Base-by-base conservation (phyloP, 2,113 vertebrate species). In the Seriola aureovittata region DNA sequence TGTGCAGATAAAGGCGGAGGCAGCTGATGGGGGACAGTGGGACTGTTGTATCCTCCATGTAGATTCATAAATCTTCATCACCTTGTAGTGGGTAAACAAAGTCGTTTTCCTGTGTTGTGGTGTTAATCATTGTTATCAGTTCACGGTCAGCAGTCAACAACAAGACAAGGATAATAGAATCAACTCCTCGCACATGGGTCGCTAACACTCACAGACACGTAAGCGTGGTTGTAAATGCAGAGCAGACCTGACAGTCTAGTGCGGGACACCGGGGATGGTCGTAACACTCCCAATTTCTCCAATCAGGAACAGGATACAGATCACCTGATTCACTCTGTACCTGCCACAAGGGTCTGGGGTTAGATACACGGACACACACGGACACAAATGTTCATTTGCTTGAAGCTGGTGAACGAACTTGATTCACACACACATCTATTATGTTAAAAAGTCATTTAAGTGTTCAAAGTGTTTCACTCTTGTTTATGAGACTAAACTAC, bases 21-120 rank as follows among this genome's bases (percentile, higher is more conserved):
- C 13, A 17, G 69, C 72, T 48, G 55, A 71, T 50, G 2, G 32
- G 5, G 72, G 73, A 82, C 71, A 75, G 40, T 66, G 71, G 66
- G 48, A 52, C 58, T 58, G 46, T 82, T 58, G 52, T 82, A 12
- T 75, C 67, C 8, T 72, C 57, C 2, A 5, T 59, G 78, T 38
- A n/a, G 8, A 82, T 84, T 66, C 64, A 76, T 86, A 83, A 86
- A 72, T 76, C 80, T 68, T 77, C 57, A 8, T 71, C 82, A 87
- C 80, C 62, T 85, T 75, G 80, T 71, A 44, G 40, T 63, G 62
- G 59, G 52, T 82, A 80, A 89, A 82, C 87, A 88, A 48, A 89
- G 80, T 75, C 36, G 2, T 71, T 79, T 79, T 63, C 46, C 54
- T 75, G 21, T 71, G 81, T 66, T 63, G 50, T 14, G 23, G 55